These are phyloP conservation scores for Limnephilus marmoratus DNA, from an alignment of 2,888 invertebrate species.

Conservation along the genomic window DNA sequence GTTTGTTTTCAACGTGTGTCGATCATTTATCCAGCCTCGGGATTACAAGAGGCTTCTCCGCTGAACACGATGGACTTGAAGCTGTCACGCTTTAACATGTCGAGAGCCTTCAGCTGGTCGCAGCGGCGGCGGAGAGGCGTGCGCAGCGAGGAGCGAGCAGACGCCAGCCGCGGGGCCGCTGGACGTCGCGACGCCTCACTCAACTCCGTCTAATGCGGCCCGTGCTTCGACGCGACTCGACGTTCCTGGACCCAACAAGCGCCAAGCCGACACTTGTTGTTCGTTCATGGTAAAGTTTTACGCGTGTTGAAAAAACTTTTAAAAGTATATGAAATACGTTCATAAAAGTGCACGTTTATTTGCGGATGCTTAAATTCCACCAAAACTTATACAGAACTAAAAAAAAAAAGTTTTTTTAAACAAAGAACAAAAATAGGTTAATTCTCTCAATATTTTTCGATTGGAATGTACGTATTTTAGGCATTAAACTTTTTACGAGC, in stretches of 20 bases:
- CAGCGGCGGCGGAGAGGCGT: neutral
- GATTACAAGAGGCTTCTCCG: neutral
- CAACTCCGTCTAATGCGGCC: constrained; percentile 46
- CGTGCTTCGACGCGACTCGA: constrained; percentile 42
- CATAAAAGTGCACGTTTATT: neutral
- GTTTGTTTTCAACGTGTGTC: neutral
- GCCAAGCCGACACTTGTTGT: constrained; percentile 6
- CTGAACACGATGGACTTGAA: neutral
- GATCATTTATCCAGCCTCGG: neutral
- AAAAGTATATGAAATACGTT: neutral
- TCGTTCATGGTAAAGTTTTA: constrained; percentile 24
- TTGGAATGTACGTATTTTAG: neutral
- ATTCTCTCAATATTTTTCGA: neutral
- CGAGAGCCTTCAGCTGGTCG: constrained; percentile 21
- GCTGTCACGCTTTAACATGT: constrained; percentile 15
- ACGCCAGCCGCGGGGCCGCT: neutral
- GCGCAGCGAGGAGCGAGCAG: constrained; percentile 9
- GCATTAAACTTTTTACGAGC: neutral
- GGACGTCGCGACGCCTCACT: constrained; percentile 4
- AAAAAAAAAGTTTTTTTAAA: neutral
- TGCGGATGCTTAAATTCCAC: neutral
- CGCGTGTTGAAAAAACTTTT: neutral
- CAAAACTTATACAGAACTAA: neutral
- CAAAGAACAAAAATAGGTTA: neutral
- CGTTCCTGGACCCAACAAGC: constrained; percentile 18